Conservation (phyloP, 2,113 vertebrate species). For the Suricata suricatta region DNA sequence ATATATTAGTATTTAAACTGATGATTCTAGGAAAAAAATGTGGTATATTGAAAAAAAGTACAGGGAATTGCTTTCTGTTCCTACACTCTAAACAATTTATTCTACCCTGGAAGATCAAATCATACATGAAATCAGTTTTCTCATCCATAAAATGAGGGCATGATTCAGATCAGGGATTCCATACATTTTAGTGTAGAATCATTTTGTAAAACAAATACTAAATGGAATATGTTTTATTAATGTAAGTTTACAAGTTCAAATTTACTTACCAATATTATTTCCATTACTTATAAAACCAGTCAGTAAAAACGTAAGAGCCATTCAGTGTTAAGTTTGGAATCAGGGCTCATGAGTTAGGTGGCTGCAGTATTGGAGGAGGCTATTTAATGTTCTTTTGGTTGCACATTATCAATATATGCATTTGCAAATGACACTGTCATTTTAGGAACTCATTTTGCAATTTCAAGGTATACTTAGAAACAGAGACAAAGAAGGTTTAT, state of each 20-base stretch:
- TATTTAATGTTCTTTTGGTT: not conserved
- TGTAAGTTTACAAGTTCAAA: not conserved
- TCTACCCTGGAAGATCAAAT: not conserved
- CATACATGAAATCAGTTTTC: not conserved
- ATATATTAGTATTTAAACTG: not conserved
- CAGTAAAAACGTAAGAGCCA: not conserved
- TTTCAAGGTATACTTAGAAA: not conserved
- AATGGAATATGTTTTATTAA: slow-evolving; percentile 11
- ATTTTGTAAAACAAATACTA: not conserved
- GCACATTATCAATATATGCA: not conserved
- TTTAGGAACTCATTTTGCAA: not conserved
- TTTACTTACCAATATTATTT: not conserved
- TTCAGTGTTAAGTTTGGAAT: not conserved
- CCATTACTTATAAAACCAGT: not conserved
- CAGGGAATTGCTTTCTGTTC: not conserved
- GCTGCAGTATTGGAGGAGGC: not conserved
- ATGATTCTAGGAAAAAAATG: not conserved
- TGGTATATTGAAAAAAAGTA: not conserved
- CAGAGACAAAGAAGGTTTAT: not conserved
- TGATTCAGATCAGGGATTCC: not conserved
- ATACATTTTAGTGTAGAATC: not conserved
- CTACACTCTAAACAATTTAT: not conserved
- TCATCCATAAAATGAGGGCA: not conserved
- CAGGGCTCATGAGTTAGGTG: not conserved
- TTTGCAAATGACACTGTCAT: not conserved